Evolutionary conservation across 2,888 invertebrate species (phyloP), one percentile per base, ranked within the genome.

Genomic region (Camponotus fellah): DNA sequence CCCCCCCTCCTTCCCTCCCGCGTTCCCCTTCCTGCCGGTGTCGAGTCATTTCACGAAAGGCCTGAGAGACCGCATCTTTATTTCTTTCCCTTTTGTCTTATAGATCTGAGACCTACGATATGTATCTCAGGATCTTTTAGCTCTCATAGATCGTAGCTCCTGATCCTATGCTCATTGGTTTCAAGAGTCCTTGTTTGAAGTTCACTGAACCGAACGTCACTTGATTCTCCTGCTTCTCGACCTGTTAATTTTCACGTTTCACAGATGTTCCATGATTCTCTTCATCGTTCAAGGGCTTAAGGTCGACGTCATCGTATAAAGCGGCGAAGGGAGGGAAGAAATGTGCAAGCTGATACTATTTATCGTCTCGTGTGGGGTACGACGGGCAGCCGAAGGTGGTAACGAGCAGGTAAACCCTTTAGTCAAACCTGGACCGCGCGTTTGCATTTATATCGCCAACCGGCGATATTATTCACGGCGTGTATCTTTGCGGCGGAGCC

Each of bases 61-160:
- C 46, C 90, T 88, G 84, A 87, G 82, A 86, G 88, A 82, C 89
- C 90, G 92, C 86, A 86, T 91, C 90, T 91, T 91, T 91, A 91
- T 91, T 91, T 88, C 84, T 89, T 91, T 90, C 90, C 86, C 91
- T 91, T 91, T 91, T 91, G 87, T 88, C 88, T 91, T 90, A 90
- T 89, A 89, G 91, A 91, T 91, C 91, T 85, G 71, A 60, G 77
- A 60, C 60, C 60, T 60, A 69, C 58, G 34, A 46, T 56, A 43
- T 62, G 17, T 71, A 69, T 79, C 58, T 43, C 60, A 79, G 21
- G 37, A 58, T 68, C 65, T 49, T n/a, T 83, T 82, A 80, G 82
- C 84, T 85, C 77, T 76, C 76, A 66, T 58, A 72, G 68, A 65
- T 82, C 62, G 69, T 75, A 75, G 58, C 82, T 71, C 66, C 66